phyloP scores from a whole-genome alignment of 2,113 vertebrate genomes.

The Dasypus novemcinctus region DNA sequence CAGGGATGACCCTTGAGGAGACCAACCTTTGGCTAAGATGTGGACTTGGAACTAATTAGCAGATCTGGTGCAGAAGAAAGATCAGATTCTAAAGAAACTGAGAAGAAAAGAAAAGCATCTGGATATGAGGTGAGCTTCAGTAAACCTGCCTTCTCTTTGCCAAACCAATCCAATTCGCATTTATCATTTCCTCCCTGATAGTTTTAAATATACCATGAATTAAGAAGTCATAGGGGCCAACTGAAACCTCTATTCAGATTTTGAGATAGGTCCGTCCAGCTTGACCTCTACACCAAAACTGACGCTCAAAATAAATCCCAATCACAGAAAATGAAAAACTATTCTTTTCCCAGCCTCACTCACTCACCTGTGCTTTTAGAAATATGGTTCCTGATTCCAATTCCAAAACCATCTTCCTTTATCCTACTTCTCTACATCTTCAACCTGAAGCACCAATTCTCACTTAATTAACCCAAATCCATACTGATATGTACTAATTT shows the following conservation, averaged over 20 bases:
- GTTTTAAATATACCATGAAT: neutral
- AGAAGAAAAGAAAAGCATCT: neutral
- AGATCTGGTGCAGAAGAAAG: neutral
- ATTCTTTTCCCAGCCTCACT: neutral
- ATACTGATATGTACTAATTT: neutral
- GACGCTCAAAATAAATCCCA: neutral
- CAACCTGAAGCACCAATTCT: neutral
- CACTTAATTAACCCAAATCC: neutral
- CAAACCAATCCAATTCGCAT: neutral
- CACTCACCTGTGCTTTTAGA: neutral
- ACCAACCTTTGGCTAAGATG: neutral
- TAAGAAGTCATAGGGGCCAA: neutral
- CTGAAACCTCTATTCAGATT: neutral
- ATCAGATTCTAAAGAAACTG: neutral
- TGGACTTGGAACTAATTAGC: neutral
- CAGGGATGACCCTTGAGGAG: neutral
- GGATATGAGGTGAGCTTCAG: neutral
- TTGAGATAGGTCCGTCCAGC: neutral
- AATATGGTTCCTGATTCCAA: neutral
- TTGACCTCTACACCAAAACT: neutral
- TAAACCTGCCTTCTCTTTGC: neutral
- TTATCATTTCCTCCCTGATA: neutral
- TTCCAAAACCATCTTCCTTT: neutral
- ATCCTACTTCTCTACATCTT: neutral
- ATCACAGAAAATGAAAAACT: neutral